phyloP scores from a whole-genome alignment of 2,888 invertebrate genomes.

The Papilio elwesi region DNA sequence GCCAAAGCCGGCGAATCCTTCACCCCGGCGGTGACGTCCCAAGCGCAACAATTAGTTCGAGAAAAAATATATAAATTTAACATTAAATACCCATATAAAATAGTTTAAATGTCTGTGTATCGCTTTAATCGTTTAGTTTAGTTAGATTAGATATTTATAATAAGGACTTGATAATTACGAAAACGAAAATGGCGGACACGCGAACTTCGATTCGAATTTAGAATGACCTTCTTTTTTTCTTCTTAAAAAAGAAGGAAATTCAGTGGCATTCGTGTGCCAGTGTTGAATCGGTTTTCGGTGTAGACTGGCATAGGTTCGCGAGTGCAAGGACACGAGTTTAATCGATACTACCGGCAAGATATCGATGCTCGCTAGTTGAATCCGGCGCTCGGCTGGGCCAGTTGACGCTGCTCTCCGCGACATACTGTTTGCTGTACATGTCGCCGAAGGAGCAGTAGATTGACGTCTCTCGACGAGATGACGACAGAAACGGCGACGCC shows the following conservation, averaged over 20 bases:
- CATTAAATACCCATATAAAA: slow-evolving; percentile 53
- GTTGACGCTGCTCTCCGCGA: slow-evolving; percentile 66
- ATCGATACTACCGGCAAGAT: slow-evolving; percentile 62
- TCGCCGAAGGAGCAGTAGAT: slow-evolving; percentile 73
- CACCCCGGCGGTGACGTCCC: slow-evolving; percentile 73
- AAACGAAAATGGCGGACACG: slow-evolving; percentile 74
- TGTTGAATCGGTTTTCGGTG: slow-evolving; percentile 52
- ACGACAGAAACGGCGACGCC: slow-evolving; percentile 82
- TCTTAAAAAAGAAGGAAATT: slow-evolving; percentile 36
- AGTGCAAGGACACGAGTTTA: slow-evolving; percentile 61
- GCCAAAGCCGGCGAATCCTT: slow-evolving; percentile 76
- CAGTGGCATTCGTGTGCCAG: slow-evolving; percentile 26
- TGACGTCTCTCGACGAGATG: slow-evolving; percentile 73
- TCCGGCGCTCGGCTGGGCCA: slow-evolving; percentile 48
- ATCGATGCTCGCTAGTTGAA: slow-evolving; percentile 53
- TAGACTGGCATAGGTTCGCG: slow-evolving; percentile 48
- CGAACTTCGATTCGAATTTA: slow-evolving; percentile 55
- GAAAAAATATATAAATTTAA: slow-evolving; percentile 51
- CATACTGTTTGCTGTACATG: slow-evolving; percentile 69
- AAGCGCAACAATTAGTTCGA: slow-evolving; percentile 76
- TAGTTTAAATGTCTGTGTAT: slow-evolving; percentile 58
- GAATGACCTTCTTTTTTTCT: slow-evolving; percentile 35
- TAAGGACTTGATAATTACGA: slow-evolving; percentile 46
- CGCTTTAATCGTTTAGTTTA: slow-evolving; percentile 66
- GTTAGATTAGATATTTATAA: slow-evolving; percentile 50